Evolutionary conservation across 1,140 invertebrate genomes (phyloP).

Genomic region (Temnothorax nylanderi): DNA sequence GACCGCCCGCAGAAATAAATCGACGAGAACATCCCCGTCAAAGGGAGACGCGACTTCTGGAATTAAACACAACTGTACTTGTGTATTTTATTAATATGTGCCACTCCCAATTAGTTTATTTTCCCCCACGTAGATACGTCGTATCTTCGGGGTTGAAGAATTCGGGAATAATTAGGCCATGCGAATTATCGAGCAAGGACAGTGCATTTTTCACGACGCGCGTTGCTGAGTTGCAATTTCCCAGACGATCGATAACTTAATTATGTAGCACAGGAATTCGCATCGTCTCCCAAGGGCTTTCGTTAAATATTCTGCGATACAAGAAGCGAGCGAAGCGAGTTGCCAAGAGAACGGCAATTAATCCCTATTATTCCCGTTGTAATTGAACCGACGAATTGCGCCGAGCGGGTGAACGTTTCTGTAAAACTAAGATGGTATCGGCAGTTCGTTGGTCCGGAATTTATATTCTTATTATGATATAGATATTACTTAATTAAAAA

Average conservation of each 20-base stretch:
- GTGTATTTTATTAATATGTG: constrained; percentile 15
- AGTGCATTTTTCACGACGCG: neutral
- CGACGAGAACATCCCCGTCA: neutral
- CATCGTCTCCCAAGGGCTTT: neutral
- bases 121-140: neutral
- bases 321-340: constrained; percentile 1
- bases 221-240: neutral
- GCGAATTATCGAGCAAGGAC: neutral
- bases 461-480: neutral
- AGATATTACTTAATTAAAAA: neutral
- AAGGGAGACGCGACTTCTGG: constrained; percentile 2
- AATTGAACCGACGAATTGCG: constrained; percentile 8
- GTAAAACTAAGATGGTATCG: neutral
- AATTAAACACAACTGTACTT: constrained; percentile 4
- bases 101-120: neutral
- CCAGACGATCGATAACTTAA: constrained; percentile 7
- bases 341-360: constrained; percentile 20
- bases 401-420: neutral
- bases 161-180: neutral
- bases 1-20: constrained; percentile 36
- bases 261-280: constrained; percentile 1
- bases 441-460: neutral
- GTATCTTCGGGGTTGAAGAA: neutral
- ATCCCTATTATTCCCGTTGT: constrained; percentile 12
- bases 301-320: constrained; percentile 44